These are phyloP conservation scores for Ptychochromis oligacanthus DNA, from an alignment of 2,113 vertebrate species.

Conservation along the genomic window DNA sequence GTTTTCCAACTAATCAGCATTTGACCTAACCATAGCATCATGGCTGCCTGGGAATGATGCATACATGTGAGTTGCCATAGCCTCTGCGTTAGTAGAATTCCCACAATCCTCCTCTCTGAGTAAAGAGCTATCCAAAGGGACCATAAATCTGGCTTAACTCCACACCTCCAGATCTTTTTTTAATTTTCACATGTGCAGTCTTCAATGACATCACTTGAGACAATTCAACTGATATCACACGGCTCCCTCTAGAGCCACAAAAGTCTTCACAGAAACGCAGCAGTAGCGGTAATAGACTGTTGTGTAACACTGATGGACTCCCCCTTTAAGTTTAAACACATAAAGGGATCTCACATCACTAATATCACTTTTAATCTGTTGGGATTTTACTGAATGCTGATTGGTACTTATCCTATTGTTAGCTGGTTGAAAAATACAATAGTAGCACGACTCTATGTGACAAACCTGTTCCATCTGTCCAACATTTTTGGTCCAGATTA, in stretches of 20 bases:
- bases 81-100: no score
- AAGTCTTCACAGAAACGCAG: background rate
- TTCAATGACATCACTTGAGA: background rate
- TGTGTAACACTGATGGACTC: background rate
- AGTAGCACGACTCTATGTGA: background rate
- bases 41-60: no score
- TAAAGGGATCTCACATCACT: conserved; percentile 4
- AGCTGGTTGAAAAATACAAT: conserved; percentile 22
- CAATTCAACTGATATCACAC: background rate
- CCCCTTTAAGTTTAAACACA: background rate
- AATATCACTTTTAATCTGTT: conserved; percentile 33
- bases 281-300: background rate
- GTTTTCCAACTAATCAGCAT: no score
- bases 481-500: conserved; percentile 38
- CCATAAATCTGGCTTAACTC: no score
- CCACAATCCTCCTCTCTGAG: no score
- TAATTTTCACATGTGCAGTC: no score
- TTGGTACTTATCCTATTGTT: conserved; percentile 33
- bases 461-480: conserved; percentile 42
- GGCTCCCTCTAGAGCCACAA: background rate
- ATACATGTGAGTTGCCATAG: no score
- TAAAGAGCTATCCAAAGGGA: no score
- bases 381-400: conserved; percentile 18
- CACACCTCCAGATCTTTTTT: background rate
- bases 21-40: no score